Evolutionary conservation across 2,113 vertebrate species (phyloP), one percentile per base, ranked within the genome.

Genomic region (Tragelaphus buxtoni): DNA sequence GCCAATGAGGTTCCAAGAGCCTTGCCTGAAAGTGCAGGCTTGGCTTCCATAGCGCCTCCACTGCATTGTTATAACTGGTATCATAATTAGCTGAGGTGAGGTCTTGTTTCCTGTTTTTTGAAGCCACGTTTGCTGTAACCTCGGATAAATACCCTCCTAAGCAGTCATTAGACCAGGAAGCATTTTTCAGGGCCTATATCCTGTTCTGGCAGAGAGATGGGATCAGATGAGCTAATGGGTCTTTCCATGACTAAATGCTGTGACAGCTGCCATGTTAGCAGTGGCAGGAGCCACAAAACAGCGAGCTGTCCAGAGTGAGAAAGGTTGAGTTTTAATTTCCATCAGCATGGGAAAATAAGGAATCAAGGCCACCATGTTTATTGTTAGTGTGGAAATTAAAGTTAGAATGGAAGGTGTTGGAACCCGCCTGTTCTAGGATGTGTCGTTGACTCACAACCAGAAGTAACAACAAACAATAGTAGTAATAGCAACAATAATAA

Each of bases 61-160:
- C 32, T 14, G 26, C 95, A 90, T 91, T 96, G 97, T 96, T 91
- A 35, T 32, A 95, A 84, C 84, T 60, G 30, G 45, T 83, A 77
- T 97, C 95, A 53, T 69, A 89, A 94, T 96, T 80, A 96, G 92
- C 94, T 77, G 61, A 91, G 86, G 96, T 74, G 74, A 93, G 72
- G 56, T 76, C 39, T 91, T 65, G 61, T 90, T 98, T 98, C 98
- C 97, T 98, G 97, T 98, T 97, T 93, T 98, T 86, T 95, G 81
- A 96, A 95, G 88, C 90, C 63, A 58, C 88, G 53, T 97, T 97
- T 97, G 92, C 94, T 96, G 72, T 96, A 92, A 96, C 92, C 97
- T 96, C 47, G 81, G 88, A 86, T 94, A 97, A 98, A 97, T 96
- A 98, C 93, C 69, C 53, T 63, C 90, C 53, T 56, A 86, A 72